phyloP scores from a whole-genome alignment of 1,140 invertebrate species.

The Drosophila teissieri region DNA sequence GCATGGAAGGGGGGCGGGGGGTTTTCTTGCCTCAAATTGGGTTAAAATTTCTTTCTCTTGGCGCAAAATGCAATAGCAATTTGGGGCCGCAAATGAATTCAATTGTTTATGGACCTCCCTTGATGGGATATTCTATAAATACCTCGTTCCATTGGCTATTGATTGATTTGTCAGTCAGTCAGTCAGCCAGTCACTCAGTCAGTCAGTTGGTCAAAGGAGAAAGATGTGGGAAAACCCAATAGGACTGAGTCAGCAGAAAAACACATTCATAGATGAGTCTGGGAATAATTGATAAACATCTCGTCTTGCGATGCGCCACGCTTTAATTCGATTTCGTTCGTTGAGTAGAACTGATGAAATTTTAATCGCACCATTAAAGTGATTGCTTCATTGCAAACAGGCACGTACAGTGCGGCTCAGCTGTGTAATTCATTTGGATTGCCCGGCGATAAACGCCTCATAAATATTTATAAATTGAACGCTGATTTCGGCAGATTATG shows the following conservation, averaged over 20 bases:
- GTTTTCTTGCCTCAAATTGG: constrained; percentile 42
- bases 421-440: constrained; percentile 23
- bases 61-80: constrained; percentile 52
- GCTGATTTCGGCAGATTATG: background rate
- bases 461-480: constrained; percentile 26
- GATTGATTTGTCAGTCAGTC: constrained; percentile 49
- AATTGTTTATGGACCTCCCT: constrained; percentile 49
- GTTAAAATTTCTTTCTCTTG: constrained; percentile 33
- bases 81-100: constrained; percentile 40
- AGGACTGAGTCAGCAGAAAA: constrained; percentile 2
- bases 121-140: constrained; percentile 50
- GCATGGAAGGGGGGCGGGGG: background rate
- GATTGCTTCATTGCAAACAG: constrained; percentile 35
- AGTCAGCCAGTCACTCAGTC: constrained; percentile 8
- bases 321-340: constrained; percentile 24
- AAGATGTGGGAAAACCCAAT: background rate
- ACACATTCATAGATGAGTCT: constrained; percentile 20
- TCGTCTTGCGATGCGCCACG: constrained; percentile 3
- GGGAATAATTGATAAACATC: constrained; percentile 46
- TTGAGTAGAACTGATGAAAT: constrained; percentile 40
- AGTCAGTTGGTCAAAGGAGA: constrained; percentile 17
- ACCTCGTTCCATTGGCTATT: constrained; percentile 3
- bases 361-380: constrained; percentile 48
- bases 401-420: constrained; percentile 25
- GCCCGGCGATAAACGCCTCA: constrained; percentile 9